These are phyloP conservation scores for Embidobia sp. DNA, from an alignment of 2,888 invertebrate genomes.

Conservation along the genomic window DNA sequence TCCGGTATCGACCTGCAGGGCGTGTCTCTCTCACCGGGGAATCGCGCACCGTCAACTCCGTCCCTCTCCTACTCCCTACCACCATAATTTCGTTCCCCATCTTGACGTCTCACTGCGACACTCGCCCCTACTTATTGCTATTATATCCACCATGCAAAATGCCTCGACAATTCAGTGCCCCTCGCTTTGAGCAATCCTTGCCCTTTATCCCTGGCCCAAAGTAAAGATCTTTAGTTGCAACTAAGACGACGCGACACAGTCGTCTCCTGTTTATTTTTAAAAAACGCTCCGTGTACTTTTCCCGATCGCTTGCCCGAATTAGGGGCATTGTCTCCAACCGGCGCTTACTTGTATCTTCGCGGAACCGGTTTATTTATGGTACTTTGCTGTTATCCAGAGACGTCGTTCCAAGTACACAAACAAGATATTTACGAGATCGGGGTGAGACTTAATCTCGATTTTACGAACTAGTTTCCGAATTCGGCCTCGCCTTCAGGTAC, in stretches of 20 bases:
- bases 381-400: conserved; percentile 52
- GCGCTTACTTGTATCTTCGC: conserved; percentile 42
- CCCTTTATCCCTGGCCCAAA: conserved; percentile 15
- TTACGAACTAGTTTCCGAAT: conserved; percentile 56
- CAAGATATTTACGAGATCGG: conserved; percentile 62
- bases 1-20: conserved; percentile 77
- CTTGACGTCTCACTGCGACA: conserved; percentile 69
- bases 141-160: conserved; percentile 65
- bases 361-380: conserved; percentile 56
- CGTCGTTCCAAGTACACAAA: conserved; percentile 59
- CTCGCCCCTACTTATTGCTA: conserved; percentile 68
- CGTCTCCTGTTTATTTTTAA: conserved; percentile 13
- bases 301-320: conserved; percentile 41
- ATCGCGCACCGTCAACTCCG: conserved; percentile 71
- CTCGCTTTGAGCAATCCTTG: conserved; percentile 35
- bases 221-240: neutral
- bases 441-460: conserved; percentile 57
- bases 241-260: neutral
- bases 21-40: conserved; percentile 74
- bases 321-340: conserved; percentile 21
- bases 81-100: conserved; percentile 63
- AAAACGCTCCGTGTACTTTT: conserved; percentile 10
- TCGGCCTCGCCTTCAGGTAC: conserved; percentile 26
- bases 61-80: conserved; percentile 66
- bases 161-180: conserved; percentile 64